Conservation (phyloP, 2,888 invertebrate species). For the Heliconius ethilla region DNA sequence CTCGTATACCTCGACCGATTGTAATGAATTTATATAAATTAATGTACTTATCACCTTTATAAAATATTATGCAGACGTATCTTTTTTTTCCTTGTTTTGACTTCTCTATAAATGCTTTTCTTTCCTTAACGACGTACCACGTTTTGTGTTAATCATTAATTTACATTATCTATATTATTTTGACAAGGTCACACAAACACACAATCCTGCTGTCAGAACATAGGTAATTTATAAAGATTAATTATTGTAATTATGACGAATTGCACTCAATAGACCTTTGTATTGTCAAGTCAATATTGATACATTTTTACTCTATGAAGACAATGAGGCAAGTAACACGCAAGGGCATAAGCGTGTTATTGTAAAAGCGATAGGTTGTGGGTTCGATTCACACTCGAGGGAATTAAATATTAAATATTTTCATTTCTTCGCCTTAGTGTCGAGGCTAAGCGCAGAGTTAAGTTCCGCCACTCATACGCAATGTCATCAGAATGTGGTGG, state of each 20-base stretch:
- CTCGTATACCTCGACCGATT: too few species aligned
- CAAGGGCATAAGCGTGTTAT: too few species aligned
- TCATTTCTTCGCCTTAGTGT: too few species aligned
- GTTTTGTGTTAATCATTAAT: background rate
- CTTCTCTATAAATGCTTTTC: background rate
- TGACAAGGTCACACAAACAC: background rate
- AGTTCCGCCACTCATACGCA: too few species aligned
- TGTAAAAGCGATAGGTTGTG: too few species aligned
- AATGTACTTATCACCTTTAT: too few species aligned
- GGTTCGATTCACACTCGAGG: too few species aligned
- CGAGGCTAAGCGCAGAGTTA: too few species aligned
- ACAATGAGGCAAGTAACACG: background rate
- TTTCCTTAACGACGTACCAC: background rate
- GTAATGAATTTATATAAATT: too few species aligned
- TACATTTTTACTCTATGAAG: background rate
- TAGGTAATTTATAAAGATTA: background rate
- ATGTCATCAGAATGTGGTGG: too few species aligned
- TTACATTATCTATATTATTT: conserved; percentile 1
- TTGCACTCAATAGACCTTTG: background rate
- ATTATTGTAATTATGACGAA: background rate
- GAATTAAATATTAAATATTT: too few species aligned
- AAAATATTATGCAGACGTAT: background rate
- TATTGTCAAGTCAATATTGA: background rate
- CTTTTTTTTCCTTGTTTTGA: background rate
- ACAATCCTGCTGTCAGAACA: background rate